These are phyloP conservation scores for Caenorhabditis sp. DNA, from an alignment of 2,888 invertebrate species.

Conservation along the genomic window DNA sequence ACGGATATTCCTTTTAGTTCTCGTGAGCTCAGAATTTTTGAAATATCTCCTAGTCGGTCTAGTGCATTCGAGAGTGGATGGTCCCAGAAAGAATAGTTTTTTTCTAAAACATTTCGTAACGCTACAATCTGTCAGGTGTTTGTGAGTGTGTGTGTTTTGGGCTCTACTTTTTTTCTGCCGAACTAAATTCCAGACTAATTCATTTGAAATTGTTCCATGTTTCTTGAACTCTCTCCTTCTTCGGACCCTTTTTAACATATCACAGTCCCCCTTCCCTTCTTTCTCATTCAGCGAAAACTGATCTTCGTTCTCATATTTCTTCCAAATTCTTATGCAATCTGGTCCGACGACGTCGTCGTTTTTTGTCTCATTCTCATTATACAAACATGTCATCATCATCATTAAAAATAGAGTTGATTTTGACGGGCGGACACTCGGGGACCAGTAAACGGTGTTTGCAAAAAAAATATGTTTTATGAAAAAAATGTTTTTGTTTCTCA, in stretches of 20 bases:
- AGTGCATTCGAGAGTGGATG: conserved; percentile 47
- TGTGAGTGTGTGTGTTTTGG: conserved; percentile 41
- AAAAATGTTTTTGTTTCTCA: conserved; percentile 13
- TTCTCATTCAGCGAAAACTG: conserved; percentile 1
- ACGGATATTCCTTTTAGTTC: conserved; percentile 18
- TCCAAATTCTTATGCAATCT: conserved; percentile 39
- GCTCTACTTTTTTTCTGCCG: background rate
- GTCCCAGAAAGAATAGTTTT: conserved; percentile 8
- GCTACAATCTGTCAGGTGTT: conserved; percentile 45
- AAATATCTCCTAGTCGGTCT: conserved; percentile 49
- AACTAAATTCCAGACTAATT: conserved; percentile 21
- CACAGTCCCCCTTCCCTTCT: background rate
- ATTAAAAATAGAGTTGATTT: conserved; percentile 61
- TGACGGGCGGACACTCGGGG: conserved; percentile 5
- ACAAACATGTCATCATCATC: conserved; percentile 46
- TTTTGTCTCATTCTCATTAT: conserved; percentile 27
- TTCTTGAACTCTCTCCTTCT: conserved; percentile 9
- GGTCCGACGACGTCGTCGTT: conserved; percentile 23
- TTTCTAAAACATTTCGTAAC: conserved; percentile 41
- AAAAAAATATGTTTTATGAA: conserved; percentile 5
- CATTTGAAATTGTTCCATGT: conserved; percentile 14
- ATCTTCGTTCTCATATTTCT: conserved; percentile 54
- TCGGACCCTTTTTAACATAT: conserved; percentile 19
- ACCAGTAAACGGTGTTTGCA: conserved; percentile 14
- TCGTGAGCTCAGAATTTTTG: conserved; percentile 61